phyloP scores from a whole-genome alignment of 1,140 invertebrate genomes.

The Meloidogyne chitwoodi region DNA sequence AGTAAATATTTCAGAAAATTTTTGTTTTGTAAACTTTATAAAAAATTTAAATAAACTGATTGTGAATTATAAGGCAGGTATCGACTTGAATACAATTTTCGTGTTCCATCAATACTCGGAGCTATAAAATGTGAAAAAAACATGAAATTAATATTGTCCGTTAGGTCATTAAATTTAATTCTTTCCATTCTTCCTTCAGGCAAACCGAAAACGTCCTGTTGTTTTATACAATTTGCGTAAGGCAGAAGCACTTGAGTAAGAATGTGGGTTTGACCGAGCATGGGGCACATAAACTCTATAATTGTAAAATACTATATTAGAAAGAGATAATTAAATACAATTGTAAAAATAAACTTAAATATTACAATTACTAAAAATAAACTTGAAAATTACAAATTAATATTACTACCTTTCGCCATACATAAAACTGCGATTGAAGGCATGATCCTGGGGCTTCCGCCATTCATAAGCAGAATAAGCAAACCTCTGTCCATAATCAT shows the following conservation, averaged over 20 bases:
- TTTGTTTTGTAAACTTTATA: no score
- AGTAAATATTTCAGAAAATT: no score
- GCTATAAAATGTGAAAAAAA: conserved; percentile 12
- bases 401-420: conserved; percentile 34
- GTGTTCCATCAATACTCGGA: no score
- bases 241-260: conserved; percentile 49
- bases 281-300: conserved; percentile 44
- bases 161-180: background rate
- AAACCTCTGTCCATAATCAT: conserved; percentile 55
- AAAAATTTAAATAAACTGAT: no score
- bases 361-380: no score
- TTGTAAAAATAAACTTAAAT: no score
- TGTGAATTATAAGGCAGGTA: background rate
- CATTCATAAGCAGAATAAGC: conserved; percentile 53
- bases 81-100: background rate
- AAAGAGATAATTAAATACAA: background rate
- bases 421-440: conserved; percentile 58
- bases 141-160: background rate
- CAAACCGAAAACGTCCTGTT: conserved; percentile 56
- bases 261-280: conserved; percentile 53
- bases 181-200: conserved; percentile 6
- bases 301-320: background rate
- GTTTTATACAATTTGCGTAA: conserved; percentile 55
- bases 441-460: conserved; percentile 57
- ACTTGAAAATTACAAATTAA: no score